phyloP scores from a whole-genome alignment of 1,140 invertebrate species.

The Pachypeltis micranthus region DNA sequence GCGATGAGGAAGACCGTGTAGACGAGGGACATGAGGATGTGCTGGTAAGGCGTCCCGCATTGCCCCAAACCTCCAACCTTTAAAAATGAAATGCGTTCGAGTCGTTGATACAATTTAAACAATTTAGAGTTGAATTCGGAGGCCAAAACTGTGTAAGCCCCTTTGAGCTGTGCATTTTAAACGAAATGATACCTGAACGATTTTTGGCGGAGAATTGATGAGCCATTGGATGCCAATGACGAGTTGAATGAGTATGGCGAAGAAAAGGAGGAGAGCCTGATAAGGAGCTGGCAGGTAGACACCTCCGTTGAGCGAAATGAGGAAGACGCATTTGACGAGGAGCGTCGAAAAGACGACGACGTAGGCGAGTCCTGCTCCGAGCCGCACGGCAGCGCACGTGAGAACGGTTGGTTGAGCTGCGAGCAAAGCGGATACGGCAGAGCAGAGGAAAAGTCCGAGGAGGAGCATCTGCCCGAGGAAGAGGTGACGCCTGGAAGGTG shows the following conservation, averaged over 20 bases:
- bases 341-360: constrained; percentile 82
- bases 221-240: constrained; percentile 81
- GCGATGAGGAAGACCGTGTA: constrained; percentile 73
- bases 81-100: no score
- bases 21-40: constrained; percentile 63
- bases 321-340: constrained; percentile 86
- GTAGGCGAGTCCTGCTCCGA: constrained; percentile 75
- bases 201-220: constrained; percentile 51
- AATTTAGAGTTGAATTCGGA: no score
- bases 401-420: constrained; percentile 64
- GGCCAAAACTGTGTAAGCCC: no score
- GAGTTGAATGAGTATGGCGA: constrained; percentile 78
- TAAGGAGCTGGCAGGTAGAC: constrained; percentile 88
- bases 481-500: constrained; percentile 69
- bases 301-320: constrained; percentile 79
- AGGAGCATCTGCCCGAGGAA: constrained; percentile 85
- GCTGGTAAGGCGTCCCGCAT: constrained; percentile 51
- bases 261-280: constrained; percentile 72
- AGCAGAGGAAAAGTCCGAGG: constrained; percentile 71
- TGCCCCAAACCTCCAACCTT: constrained; percentile 28
- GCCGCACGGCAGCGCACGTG: constrained; percentile 64
- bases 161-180: no score
- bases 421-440: constrained; percentile 64
- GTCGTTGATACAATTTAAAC: no score
- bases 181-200: constrained; percentile 37